Evolutionary conservation across 2,113 vertebrate genomes (phyloP).

Genomic region (Heptranchias perlo): DNA sequence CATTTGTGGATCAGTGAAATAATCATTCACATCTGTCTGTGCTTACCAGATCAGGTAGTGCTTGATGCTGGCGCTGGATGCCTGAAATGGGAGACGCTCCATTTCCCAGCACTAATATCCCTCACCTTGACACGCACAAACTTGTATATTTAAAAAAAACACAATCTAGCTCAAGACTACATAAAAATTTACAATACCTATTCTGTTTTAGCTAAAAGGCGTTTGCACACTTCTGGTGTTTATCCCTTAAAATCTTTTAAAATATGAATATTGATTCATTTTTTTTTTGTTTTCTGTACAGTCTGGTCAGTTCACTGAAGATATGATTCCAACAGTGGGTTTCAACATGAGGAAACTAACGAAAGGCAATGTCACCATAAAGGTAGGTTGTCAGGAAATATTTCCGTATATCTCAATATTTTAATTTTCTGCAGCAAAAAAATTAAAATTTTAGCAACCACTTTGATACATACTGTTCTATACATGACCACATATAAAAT

Average conservation of each 20-base stretch:
- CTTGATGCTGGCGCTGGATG: background rate
- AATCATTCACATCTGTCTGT: background rate
- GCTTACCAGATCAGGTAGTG: background rate
- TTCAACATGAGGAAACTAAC: constrained; percentile 78
- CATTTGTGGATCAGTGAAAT: background rate
- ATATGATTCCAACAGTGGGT: constrained; percentile 82
- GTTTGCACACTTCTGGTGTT: background rate
- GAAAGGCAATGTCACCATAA: constrained; percentile 56
- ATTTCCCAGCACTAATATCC: background rate
- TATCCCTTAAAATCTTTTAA: background rate
- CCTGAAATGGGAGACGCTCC: background rate
- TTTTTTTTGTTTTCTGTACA: constrained; percentile 45
- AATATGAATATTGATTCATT: background rate
- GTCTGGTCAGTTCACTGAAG: constrained; percentile 81
- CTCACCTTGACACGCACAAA: background rate
- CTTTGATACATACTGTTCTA: background rate
- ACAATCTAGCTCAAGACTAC: background rate
- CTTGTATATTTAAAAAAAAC: background rate
- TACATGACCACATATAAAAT: background rate
- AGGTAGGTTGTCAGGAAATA: constrained; percentile 46
- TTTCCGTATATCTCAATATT: background rate
- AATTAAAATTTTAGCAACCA: background rate
- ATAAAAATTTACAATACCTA: background rate
- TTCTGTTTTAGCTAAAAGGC: background rate
- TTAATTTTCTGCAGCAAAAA: background rate